phyloP scores from a whole-genome alignment of 2,888 invertebrate genomes.

The Lycia hirtaria region DNA sequence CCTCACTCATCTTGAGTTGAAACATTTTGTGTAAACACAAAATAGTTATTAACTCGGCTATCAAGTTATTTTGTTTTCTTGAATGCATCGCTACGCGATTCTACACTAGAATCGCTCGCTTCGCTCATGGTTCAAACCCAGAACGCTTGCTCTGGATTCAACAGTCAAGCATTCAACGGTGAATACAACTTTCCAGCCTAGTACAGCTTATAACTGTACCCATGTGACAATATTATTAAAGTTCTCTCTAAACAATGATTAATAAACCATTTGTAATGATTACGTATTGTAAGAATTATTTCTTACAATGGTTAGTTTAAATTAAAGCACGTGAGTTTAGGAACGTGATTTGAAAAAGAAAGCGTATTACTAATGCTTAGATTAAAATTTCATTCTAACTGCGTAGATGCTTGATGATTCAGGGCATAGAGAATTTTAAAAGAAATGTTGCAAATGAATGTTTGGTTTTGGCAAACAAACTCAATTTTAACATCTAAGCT shows the following conservation, averaged over 20 bases:
- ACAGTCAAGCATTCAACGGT: too few relatives aligned
- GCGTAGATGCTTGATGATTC: slow-evolving; percentile 6
- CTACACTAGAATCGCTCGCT: background rate
- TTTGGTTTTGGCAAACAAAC: background rate
- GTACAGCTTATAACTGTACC: background rate
- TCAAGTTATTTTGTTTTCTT: too few relatives aligned
- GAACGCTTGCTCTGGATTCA: too few relatives aligned
- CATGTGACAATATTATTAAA: slow-evolving; percentile 37
- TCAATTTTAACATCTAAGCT: too few relatives aligned
- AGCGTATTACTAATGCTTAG: slow-evolving; percentile 32
- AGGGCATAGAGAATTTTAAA: background rate
- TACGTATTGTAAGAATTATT: slow-evolving; percentile 41
- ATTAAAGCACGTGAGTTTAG: slow-evolving; percentile 36
- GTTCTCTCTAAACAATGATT: slow-evolving; percentile 34
- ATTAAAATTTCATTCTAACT: slow-evolving; percentile 19
- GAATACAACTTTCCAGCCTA: too few relatives aligned
- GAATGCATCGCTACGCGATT: too few relatives aligned
- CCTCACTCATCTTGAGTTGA: too few relatives aligned
- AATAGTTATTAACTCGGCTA: too few relatives aligned
- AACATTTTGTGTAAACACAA: too few relatives aligned
- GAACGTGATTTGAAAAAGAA: slow-evolving; percentile 42
- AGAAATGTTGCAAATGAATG: background rate
- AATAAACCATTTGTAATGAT: slow-evolving; percentile 38
- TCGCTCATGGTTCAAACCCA: too few relatives aligned
- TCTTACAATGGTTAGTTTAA: slow-evolving; percentile 41